Evolutionary conservation across 2,888 invertebrate genomes (phyloP), one percentile per base, ranked within the genome.

Genomic region (Listrodromus nycthemerus): DNA sequence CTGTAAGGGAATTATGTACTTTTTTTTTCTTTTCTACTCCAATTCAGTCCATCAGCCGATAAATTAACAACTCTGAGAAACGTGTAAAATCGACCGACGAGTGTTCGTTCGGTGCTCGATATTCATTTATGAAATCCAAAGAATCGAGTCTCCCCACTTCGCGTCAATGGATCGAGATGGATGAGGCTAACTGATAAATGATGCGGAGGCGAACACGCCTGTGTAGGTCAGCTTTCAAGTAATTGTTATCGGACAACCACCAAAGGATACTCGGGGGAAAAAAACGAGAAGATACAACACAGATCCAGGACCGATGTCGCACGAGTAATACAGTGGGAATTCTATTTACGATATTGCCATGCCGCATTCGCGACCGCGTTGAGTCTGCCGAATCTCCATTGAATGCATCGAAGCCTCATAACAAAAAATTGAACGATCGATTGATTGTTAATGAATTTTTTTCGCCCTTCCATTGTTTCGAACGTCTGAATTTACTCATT

Each of bases 301-400:
- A 79, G 84, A 76, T 85, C 80, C 73, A 85, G 87, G 79, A 87
- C 85, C 87, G 79, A 84, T 84, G 82, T 75, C 48, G 58, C 80
- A 80, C 10, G 21, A 78, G 83, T 76, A 85, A 83, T 85, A 86
- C 83, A 86, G 82, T 85, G 86, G 86, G 75, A 87, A 88, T 87
- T 85, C 83, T 89, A 88, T 90, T 89, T 88, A 88, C 86, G 89
- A 88, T 88, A 87, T 88, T 84, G 86, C 85, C 78, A 82, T 84
- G 65, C 67, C 61, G 69, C 81, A 80, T 85, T 84, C 73, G 69
- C 73, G 69, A 19, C 13, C 21, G 66, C 21, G 41, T 13, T 41
- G 2, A 41, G 41, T 13, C 13, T 2, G 13, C 2, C 13, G 41
- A 41, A 41, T 41, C 3, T 41, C 41, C 13, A 13, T 41, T 10